These are phyloP conservation scores for Eupithecia tripunctaria DNA, from an alignment of 2,888 invertebrate genomes.

Conservation along the genomic window DNA sequence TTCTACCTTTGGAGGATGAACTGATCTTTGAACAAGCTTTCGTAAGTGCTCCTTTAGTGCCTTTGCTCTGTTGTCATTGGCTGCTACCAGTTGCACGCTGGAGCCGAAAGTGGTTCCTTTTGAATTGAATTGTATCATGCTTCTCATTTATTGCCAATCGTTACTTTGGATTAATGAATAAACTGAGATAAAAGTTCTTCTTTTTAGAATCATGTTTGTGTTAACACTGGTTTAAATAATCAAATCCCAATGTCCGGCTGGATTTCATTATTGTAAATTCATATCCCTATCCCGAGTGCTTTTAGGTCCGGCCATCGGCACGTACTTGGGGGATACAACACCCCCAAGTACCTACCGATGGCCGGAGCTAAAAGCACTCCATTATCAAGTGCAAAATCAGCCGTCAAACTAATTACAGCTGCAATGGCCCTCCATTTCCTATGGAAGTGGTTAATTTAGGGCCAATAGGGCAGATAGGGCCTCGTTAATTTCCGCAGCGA, in stretches of 20 bases:
- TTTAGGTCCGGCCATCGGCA: no score
- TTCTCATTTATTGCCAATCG: not conserved
- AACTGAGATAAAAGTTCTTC: not conserved
- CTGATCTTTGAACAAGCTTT: not conserved
- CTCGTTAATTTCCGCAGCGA: conserved; percentile 69
- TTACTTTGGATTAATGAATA: not conserved
- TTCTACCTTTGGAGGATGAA: conserved; percentile 5
- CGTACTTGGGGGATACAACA: no score
- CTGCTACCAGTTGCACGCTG: not conserved
- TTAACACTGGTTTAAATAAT: not conserved
- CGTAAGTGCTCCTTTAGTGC: not conserved
- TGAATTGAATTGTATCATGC: not conserved
- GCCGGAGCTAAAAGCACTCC: conserved; percentile 21
- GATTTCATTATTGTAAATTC: not conserved
- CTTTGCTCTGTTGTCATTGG: not conserved
- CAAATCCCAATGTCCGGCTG: not conserved
- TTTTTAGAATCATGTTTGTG: not conserved
- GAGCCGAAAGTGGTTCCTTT: not conserved
- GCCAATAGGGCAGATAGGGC: conserved; percentile 56
- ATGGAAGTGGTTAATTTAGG: conserved; percentile 44
- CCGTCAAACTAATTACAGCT: conserved; percentile 39
- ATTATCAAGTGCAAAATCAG: conserved; percentile 31
- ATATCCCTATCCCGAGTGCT: not conserved
- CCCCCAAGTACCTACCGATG: conserved; percentile 19
- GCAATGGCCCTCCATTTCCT: conserved; percentile 40